Conservation (phyloP, 2,888 invertebrate species). For the Ichneumon xanthorius region DNA sequence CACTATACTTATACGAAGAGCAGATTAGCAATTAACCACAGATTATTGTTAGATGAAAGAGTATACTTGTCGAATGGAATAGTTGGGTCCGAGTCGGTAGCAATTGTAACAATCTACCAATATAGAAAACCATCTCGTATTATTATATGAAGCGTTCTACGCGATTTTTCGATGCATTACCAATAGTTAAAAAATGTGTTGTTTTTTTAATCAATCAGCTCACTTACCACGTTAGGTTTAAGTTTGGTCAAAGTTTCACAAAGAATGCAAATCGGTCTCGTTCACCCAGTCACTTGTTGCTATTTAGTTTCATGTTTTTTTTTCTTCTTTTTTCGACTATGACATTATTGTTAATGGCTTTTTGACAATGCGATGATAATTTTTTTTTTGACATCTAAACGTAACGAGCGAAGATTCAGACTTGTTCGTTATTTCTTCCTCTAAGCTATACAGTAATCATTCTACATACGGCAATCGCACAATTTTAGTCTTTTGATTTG, state of each 20-base stretch:
- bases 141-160: conserved; percentile 52
- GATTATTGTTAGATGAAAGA: conserved; percentile 59
- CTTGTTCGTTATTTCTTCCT: conserved; percentile 50
- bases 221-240: conserved; percentile 25
- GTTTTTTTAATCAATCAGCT: conserved; percentile 21
- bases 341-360: conserved; percentile 16
- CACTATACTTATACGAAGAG: conserved; percentile 57
- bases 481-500: conserved; percentile 47
- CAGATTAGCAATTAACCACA: conserved; percentile 54
- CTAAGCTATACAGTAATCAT: conserved; percentile 58
- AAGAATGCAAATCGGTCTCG: conserved; percentile 23
- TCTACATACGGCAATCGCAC: conserved; percentile 61
- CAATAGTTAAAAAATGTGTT: conserved; percentile 50
- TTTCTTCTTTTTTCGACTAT: conserved; percentile 1
- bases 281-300: conserved; percentile 10
- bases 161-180: conserved; percentile 49
- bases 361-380: conserved; percentile 31
- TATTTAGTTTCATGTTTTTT: not conserved
- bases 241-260: conserved; percentile 51
- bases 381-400: conserved; percentile 17
- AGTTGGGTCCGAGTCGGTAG: conserved; percentile 27
- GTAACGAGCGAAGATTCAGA: conserved; percentile 46
- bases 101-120: conserved; percentile 44
- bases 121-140: conserved; percentile 46
- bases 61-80: conserved; percentile 28